Evolutionary conservation across 2,888 invertebrate genomes (phyloP).

Genomic region (Allygus modestus): DNA sequence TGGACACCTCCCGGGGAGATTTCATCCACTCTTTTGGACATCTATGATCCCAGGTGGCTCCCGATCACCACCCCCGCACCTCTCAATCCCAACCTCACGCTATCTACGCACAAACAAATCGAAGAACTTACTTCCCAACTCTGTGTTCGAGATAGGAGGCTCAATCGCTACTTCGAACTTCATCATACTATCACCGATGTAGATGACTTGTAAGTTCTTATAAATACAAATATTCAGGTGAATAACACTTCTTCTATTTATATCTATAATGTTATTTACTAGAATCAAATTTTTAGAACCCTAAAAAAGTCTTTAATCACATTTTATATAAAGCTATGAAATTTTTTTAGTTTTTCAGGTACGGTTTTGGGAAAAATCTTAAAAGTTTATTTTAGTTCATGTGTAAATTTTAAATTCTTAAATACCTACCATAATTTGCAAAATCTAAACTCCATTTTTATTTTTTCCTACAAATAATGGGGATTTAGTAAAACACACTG

Average conservation of each 20-base stretch:
- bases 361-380: too few species aligned
- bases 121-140: slow-evolving; percentile 68
- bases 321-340: too few species aligned
- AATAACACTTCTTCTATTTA: not conserved
- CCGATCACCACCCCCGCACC: slow-evolving; percentile 67
- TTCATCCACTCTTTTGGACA: slow-evolving; percentile 66
- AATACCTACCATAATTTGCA: too few species aligned
- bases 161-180: slow-evolving; percentile 69
- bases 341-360: too few species aligned
- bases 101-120: slow-evolving; percentile 68
- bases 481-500: too few species aligned
- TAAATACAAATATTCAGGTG: not conserved
- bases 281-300: too few species aligned
- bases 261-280: too few species aligned
- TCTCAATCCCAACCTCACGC: slow-evolving; percentile 53
- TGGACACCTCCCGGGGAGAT: slow-evolving; percentile 63
- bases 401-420: too few species aligned
- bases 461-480: too few species aligned
- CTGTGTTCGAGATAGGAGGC: slow-evolving; percentile 69
- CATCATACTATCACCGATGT: slow-evolving; percentile 61
- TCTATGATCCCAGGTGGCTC: slow-evolving; percentile 70
- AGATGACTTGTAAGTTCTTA: slow-evolving; percentile 55
- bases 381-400: too few species aligned
- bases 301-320: too few species aligned
- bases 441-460: too few species aligned